Conservation (phyloP, 2,113 vertebrate genomes). For the Piaya cayana region DNA sequence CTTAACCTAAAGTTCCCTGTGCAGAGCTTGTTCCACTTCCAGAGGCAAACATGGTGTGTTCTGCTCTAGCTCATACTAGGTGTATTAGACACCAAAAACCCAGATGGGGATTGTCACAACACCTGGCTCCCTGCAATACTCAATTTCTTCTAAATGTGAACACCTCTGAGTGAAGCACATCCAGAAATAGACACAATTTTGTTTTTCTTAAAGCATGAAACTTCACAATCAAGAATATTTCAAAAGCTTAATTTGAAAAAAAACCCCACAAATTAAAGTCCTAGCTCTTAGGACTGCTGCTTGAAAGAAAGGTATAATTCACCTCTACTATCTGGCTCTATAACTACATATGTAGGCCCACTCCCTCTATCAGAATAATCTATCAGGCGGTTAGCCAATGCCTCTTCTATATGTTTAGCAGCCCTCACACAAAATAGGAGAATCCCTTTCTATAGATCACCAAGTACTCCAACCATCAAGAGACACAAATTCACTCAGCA, state of each 20-base stretch:
- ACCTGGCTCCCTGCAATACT: background rate
- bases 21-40: background rate
- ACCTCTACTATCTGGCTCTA: slow-evolving; percentile 34
- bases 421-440: background rate
- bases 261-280: slow-evolving; percentile 40
- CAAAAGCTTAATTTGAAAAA: slow-evolving; percentile 58
- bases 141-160: background rate
- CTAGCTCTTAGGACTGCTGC: slow-evolving; percentile 20
- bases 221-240: slow-evolving; percentile 49
- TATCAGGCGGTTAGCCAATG: background rate
- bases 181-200: background rate
- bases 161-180: background rate
- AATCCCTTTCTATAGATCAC: background rate
- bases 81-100: slow-evolving; percentile 9
- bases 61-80: background rate
- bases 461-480: background rate
- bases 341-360: background rate
- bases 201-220: slow-evolving; percentile 33
- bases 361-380: background rate
- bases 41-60: background rate
- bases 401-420: background rate
- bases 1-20: background rate
- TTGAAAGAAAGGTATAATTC: slow-evolving; percentile 2
- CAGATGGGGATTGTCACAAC: background rate
- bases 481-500: background rate